A percentile compares a stretch with the other conserved stretches of the same genome.
Evolutionary conservation across 2,888 invertebrate genomes (phyloP).

Genomic region (Acanthosepion esculentum): DNA sequence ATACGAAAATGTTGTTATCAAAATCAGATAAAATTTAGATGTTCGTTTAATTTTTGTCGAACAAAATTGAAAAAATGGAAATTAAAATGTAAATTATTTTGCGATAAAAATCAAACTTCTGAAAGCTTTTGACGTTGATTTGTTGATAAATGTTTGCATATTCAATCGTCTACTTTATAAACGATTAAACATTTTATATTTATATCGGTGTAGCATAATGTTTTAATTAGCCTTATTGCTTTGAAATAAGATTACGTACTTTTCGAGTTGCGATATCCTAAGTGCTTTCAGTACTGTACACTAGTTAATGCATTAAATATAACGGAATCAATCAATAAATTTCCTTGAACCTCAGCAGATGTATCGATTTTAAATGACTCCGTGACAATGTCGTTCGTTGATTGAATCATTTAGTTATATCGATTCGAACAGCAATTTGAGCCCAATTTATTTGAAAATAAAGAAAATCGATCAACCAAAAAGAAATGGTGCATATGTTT

Average conservation of each 20-base stretch:
- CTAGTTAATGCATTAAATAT: background rate
- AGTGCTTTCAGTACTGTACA: background rate
- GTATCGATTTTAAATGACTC: background rate
- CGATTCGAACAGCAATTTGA: background rate
- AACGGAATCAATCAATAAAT: background rate
- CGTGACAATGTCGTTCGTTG: background rate
- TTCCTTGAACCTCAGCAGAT: background rate
- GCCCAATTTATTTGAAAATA: background rate
- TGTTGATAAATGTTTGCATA: no score
- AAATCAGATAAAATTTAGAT: no score
- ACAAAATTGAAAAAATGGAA: no score
- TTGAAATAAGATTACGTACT: background rate
- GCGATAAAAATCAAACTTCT: no score
- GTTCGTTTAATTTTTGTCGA: no score
- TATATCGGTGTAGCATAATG: no score
- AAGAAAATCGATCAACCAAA: background rate
- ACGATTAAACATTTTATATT: no score
- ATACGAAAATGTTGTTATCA: no score
- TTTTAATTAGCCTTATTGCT: no score
- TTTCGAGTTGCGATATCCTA: background rate
- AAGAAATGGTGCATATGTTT: background rate
- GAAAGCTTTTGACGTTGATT: no score
- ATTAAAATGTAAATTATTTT: no score
- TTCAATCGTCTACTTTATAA: no score
- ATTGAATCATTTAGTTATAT: constrained; percentile 14